Evolutionary conservation across 2,888 invertebrate genomes (phyloP), one percentile per base, ranked within the genome.

Genomic region (Saturnia pavonia): DNA sequence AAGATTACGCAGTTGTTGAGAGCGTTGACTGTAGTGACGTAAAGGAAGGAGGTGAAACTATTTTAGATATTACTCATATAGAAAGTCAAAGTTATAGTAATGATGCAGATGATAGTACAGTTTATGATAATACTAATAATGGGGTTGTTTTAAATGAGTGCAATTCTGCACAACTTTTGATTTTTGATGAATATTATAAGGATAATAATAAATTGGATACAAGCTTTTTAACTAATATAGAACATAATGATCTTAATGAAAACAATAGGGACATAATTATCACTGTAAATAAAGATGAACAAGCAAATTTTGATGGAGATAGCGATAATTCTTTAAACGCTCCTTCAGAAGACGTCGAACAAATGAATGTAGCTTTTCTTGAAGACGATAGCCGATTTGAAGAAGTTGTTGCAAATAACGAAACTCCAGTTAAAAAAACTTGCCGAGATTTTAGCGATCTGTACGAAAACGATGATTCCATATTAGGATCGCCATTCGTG

Each of bases 401-500:
- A 71, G 72, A 67, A 11, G 67, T 34, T 72, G 75, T 19, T 77
- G 77, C 0, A 76, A 80, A 9, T 65, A n/a, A 65, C 0, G 91
- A 85, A 73, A 89, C 90, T 0, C 89, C 91, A 0, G 88, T 88
- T 7, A 84, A 77, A 67, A 84, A 78, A 27, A 66, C 74, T 1
- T 60, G 6, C 14, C 27, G 12, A 14, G 84, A 87, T 14, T 71
- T 85, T 1, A 83, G 81, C n/a, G 75, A 81, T 16, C 67, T 86
- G 0, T 87, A 88, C 19, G 86, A 89, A 71, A 87, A 81, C 69
- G 83, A 88, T 2, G 87, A 88, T 6, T 80, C 82, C 0, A 74
- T 88, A 65, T 54, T 70, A 1, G 85, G 85, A 0, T 93, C 92
- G 0, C 92, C 94, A 0, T 91, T 93, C 67, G 74, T 86, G 0